Conservation (phyloP, 2,113 vertebrate genomes). For the Lasiurus borealis region DNA sequence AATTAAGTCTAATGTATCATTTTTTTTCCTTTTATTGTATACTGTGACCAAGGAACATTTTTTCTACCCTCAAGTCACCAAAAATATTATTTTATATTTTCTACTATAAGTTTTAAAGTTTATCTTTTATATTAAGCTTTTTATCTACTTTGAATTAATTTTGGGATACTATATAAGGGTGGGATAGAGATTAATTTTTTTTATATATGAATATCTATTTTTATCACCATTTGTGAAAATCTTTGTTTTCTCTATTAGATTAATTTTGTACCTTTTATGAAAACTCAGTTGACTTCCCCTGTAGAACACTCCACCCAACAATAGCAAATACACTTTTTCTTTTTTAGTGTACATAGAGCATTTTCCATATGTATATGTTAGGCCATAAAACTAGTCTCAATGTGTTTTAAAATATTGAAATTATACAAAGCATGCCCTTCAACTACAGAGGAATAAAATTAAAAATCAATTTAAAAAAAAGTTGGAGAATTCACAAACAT, state of each 20-base stretch:
- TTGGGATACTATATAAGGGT: neutral
- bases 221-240: neutral
- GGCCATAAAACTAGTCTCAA: neutral
- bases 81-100: neutral
- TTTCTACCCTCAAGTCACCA: neutral
- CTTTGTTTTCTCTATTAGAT: neutral
- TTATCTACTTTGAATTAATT: neutral
- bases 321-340: neutral
- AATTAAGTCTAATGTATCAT: neutral
- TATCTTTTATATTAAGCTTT: slow-evolving; percentile 8
- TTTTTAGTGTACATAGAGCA: neutral
- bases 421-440: neutral
- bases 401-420: slow-evolving; percentile 34
- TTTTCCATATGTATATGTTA: slow-evolving; percentile 24
- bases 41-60: neutral
- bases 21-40: slow-evolving; percentile 16
- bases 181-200: neutral
- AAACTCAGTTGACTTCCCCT: neutral
- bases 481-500: neutral
- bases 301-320: neutral
- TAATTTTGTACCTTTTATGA: neutral
- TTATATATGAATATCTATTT: neutral
- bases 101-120: neutral
- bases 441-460: neutral
- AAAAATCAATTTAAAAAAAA: slow-evolving; percentile 6